phyloP scores from a whole-genome alignment of 1,140 invertebrate species.

The Linepithema humile region DNA sequence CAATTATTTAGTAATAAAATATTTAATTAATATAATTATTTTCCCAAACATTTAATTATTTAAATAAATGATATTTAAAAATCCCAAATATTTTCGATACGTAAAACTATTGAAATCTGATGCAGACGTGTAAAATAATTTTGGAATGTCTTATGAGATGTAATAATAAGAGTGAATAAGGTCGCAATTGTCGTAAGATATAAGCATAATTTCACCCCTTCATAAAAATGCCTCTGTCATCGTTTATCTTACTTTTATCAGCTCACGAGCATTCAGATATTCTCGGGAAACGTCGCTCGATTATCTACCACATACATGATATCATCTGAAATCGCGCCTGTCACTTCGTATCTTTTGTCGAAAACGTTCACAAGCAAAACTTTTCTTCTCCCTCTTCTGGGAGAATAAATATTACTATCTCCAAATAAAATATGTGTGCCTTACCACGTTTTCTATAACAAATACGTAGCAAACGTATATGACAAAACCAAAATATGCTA shows the following conservation, averaged over 20 bases:
- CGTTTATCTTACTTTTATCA: conserved; percentile 40
- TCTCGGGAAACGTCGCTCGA: background rate
- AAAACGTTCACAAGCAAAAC: background rate
- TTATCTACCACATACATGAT: background rate
- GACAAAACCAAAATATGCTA: too few species aligned
- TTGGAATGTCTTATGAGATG: background rate
- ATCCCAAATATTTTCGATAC: background rate
- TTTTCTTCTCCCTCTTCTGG: background rate
- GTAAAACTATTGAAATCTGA: background rate
- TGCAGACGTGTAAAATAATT: background rate
- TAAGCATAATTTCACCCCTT: conserved; percentile 11
- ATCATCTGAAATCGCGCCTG: background rate
- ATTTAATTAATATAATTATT: too few species aligned
- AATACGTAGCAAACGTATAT: too few species aligned
- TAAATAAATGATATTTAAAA: too few species aligned
- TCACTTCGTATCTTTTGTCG: background rate
- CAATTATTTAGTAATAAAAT: background rate
- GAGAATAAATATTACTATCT: too few species aligned
- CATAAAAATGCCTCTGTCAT: conserved; percentile 23
- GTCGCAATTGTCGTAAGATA: background rate
- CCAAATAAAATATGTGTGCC: too few species aligned
- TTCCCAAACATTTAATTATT: too few species aligned
- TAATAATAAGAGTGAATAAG: background rate
- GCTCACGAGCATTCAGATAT: conserved; percentile 29
- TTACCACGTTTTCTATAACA: too few species aligned